Evolutionary conservation across 2,113 vertebrate genomes (phyloP), one percentile per base, ranked within the genome.

Genomic region (Pteronura brasiliensis): DNA sequence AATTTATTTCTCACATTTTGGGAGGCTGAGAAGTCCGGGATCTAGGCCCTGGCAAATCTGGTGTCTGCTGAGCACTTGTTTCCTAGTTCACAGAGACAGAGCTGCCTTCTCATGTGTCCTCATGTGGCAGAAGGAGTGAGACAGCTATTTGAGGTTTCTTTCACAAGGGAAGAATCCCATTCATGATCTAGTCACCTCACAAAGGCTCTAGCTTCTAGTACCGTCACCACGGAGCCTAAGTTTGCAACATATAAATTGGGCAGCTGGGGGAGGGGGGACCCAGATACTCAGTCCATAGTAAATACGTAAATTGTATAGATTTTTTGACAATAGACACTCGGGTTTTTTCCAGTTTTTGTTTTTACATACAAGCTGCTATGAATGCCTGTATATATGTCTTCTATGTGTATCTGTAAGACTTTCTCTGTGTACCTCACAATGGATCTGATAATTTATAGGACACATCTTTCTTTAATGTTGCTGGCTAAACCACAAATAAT

Each of bases 181-280:
- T 47, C 31, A 67, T 9, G 21, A 67, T 12, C 83, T 67, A 34
- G 44, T 63, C 57, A 63, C 11, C 42, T 49, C 3, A 4, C 61
- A 65, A 23, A 67, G 20, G 2, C 12, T 31, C 3, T 12, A 49
- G 29, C 42, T 65, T 14, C 44, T 67, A 25, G 65, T 15, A 25
- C 2, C 10, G 25, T 25, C 61, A n/a, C 12, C 0, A 5, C 17
- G 23, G 31, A 31, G 44, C 12, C 20, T n/a, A 25, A 36, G 31
- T 25, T 49, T n/a, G 23, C 17, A 49, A 67, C 44, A 49, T 49
- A 65, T 21, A 47, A 63, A 65, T 85, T 84, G 61, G 61, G 61
- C 61, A 11, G 20, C 7, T 0, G 65, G 65, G 31, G 7, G 0
- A 39, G 36, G 21, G 18, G 34, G 31, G 6, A 67, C 44, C 34